Evolutionary conservation across 1,140 invertebrate species (phyloP).

Genomic region (Nylanderia fulva): DNA sequence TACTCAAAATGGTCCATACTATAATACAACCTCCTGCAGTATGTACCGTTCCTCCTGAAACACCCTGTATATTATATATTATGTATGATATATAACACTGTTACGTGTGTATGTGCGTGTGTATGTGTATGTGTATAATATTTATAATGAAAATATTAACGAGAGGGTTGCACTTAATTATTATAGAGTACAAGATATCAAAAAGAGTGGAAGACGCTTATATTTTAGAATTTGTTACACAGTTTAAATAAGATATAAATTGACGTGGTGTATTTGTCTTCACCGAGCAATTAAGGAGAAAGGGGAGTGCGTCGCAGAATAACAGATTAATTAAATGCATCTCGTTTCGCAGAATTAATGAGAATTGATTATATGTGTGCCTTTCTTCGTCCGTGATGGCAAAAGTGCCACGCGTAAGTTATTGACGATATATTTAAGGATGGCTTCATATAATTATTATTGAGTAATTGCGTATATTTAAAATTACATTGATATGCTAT

Average conservation of each 20-base stretch:
- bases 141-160: constrained; percentile 41
- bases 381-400: constrained; percentile 29
- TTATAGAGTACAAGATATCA: constrained; percentile 65
- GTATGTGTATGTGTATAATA: neutral
- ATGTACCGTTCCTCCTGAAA: too few species aligned
- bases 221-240: constrained; percentile 68
- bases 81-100: constrained; percentile 6
- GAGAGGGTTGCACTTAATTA: constrained; percentile 56
- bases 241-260: constrained; percentile 66
- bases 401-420: constrained; percentile 37
- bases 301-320: neutral
- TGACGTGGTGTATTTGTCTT: constrained; percentile 49
- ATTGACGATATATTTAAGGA: constrained; percentile 55
- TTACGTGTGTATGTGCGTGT: too few species aligned
- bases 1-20: too few species aligned
- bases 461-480: constrained; percentile 49
- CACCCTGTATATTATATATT: neutral
- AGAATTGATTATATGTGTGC: constrained; percentile 21
- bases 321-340: constrained; percentile 30
- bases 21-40: too few species aligned
- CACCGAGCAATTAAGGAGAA: constrained; percentile 15
- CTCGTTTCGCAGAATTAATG: constrained; percentile 21
- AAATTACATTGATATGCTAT: constrained; percentile 70
- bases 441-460: constrained; percentile 64
- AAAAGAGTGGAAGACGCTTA: constrained; percentile 61